phyloP scores from a whole-genome alignment of 2,797 vertebrate species.

The Oryzias sinensis region DNA sequence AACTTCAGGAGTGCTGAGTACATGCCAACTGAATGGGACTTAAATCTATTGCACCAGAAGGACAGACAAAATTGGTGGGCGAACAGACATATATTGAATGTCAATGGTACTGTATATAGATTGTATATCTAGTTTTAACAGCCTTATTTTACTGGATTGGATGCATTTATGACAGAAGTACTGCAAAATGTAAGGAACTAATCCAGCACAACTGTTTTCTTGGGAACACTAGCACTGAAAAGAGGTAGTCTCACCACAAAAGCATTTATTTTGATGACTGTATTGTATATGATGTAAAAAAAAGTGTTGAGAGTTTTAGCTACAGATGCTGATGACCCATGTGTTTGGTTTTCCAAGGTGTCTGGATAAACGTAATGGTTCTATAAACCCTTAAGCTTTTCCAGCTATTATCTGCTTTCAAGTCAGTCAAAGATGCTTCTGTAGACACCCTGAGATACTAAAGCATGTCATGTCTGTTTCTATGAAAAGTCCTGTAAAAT shows the following conservation, averaged over 20 bases:
- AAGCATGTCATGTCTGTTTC: constrained; percentile 23
- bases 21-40: constrained; percentile 33
- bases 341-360: constrained; percentile 23
- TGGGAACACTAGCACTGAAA: constrained; percentile 67
- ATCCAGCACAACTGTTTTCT: constrained; percentile 67
- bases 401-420: too few species aligned
- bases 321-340: constrained; percentile 22
- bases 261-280: constrained; percentile 75
- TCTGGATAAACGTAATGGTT: constrained; percentile 22
- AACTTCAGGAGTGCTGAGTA: constrained; percentile 32
- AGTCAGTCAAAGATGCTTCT: constrained; percentile 60
- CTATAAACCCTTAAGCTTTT: constrained; percentile 7
- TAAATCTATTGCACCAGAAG: constrained; percentile 31
- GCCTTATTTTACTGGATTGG: constrained; percentile 54
- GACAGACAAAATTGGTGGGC: constrained; percentile 30
- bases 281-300: constrained; percentile 85
- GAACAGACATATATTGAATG: constrained; percentile 49
- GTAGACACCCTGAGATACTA: constrained; percentile 8
- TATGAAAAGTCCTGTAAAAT: constrained; percentile 60
- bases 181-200: constrained; percentile 49
- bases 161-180: constrained; percentile 42
- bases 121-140: constrained; percentile 68
- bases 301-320: constrained; percentile 58
- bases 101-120: constrained; percentile 58
- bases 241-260: constrained; percentile 68